Base-by-base conservation (phyloP, 2,113 vertebrate species). In the Trogon melanurus region DNA sequence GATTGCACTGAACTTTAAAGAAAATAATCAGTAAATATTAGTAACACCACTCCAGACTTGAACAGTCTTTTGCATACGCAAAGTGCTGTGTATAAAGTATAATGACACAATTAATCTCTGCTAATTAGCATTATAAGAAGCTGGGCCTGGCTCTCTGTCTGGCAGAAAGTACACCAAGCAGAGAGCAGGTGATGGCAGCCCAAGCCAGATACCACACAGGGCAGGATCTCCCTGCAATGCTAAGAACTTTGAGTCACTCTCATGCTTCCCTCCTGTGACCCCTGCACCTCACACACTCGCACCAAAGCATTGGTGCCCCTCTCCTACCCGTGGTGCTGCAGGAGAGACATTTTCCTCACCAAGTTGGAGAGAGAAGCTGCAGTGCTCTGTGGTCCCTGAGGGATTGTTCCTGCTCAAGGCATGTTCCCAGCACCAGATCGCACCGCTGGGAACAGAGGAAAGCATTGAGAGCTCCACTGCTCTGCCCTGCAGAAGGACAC, bases 81-180 rank as follows among this genome's bases (percentile, higher is more conserved):
- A 67, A 95, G 38, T 56, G 38, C 23, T 67, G 38, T 56, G 36
- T 71, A 69, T 76, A 64, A 79, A 85, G 41, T 27, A 34, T 36
- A 48, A 90, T 74, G 58, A 60, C 44, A 47, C 58, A 71, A 89
- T 82, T 85, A 89, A 91, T 91, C 62, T 62, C 16, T 72, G 32
- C 61, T 91, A 69, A 92, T 94, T 91, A 82, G 60, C 85, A 58
- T 75, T 73, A 78, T 44, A 58, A 94, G 75, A 60, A 73, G 22
- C 66, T 89, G 80, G 85, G 65, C 41, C 76, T 89, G 78, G 41
- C 58, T 62, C 16, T 48, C 61, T 75, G 87, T n/a, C 27, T 92
- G 36, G 54, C 53, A 87, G 45, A 53, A 36, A 62, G 22, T 16
- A 18, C 34, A 85, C 57, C 38, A 94, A 94, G 36, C 10, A 29